Evolutionary conservation across 1,140 invertebrate species (phyloP).

Genomic region (Holcopasites calliopsidis): DNA sequence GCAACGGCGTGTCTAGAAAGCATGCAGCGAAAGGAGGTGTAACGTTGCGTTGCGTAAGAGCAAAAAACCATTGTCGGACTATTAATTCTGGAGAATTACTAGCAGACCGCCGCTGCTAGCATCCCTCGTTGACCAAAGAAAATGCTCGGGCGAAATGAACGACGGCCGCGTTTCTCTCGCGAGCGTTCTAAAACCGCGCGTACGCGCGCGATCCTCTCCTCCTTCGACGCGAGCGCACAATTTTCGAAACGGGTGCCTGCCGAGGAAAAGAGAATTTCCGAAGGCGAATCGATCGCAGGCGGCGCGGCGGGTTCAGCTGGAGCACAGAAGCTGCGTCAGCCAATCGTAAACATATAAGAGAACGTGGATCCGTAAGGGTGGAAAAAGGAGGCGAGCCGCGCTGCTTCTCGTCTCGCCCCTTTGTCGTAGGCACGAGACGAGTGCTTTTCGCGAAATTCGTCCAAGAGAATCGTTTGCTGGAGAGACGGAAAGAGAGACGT

Average conservation of each 20-base stretch:
- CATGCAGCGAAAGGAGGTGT: constrained; percentile 41
- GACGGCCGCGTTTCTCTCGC: background rate
- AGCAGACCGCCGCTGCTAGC: background rate
- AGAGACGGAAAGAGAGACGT: constrained; percentile 50
- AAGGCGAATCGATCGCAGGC: background rate
- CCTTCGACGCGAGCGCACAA: background rate
- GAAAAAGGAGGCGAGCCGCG: background rate
- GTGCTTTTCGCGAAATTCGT: constrained; percentile 60
- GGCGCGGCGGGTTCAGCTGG: background rate
- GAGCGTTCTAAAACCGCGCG: constrained; percentile 19
- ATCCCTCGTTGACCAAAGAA: background rate
- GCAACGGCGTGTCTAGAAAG: constrained; percentile 42
- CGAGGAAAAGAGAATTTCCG: background rate
- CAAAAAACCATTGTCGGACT: constrained; percentile 42
- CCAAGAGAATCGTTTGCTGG: constrained; percentile 33
- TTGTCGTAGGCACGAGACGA: constrained; percentile 23
- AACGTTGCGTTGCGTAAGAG: constrained; percentile 45
- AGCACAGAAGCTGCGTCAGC: constrained; percentile 12
- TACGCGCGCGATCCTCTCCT: background rate
- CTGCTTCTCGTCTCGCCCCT: constrained; percentile 17
- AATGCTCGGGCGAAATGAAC: background rate
- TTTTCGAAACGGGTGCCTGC: background rate
- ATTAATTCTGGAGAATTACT: constrained; percentile 42
- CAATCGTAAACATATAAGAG: constrained; percentile 15
- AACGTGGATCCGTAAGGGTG: constrained; percentile 11